phyloP scores from a whole-genome alignment of 2,797 vertebrate genomes.

The Smutsia gigantea region DNA sequence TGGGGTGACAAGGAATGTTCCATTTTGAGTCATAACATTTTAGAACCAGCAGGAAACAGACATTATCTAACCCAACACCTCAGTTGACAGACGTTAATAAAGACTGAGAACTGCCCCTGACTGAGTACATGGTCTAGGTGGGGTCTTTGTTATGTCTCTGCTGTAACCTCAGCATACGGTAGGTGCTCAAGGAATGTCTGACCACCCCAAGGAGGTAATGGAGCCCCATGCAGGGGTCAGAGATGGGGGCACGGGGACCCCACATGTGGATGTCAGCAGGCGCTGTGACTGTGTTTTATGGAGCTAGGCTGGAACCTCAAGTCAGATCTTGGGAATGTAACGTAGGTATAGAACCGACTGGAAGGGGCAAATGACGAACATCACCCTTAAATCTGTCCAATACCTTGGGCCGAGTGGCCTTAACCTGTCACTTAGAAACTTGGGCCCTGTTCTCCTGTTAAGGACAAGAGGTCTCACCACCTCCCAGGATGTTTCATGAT shows the following conservation, averaged over 20 bases:
- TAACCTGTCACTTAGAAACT: background rate
- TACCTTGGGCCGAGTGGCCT: background rate
- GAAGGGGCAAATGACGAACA: background rate
- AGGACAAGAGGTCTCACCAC: background rate
- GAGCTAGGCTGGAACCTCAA: background rate
- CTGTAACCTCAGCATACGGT: rapidly evolving
- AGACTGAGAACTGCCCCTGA: too few relatives aligned
- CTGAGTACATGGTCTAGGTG: rapidly evolving
- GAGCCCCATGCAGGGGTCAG: background rate
- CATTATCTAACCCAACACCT: rapidly evolving
- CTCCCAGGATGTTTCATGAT: background rate
- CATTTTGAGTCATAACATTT: background rate
- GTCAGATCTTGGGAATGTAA: background rate
- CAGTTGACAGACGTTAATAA: background rate
- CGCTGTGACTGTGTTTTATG: background rate
- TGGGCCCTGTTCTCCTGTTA: background rate
- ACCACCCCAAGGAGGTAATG: background rate
- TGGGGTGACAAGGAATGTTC: background rate
- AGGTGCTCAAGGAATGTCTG: background rate
- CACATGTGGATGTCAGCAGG: background rate
- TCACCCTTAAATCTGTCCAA: rapidly evolving
- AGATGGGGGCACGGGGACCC: rapidly evolving
- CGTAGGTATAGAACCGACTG: rapidly evolving
- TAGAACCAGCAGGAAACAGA: background rate
- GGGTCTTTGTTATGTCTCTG: background rate